Evolutionary conservation across 2,797 vertebrate species (phyloP).

Genomic region (Hippopotamyrus pictus): DNA sequence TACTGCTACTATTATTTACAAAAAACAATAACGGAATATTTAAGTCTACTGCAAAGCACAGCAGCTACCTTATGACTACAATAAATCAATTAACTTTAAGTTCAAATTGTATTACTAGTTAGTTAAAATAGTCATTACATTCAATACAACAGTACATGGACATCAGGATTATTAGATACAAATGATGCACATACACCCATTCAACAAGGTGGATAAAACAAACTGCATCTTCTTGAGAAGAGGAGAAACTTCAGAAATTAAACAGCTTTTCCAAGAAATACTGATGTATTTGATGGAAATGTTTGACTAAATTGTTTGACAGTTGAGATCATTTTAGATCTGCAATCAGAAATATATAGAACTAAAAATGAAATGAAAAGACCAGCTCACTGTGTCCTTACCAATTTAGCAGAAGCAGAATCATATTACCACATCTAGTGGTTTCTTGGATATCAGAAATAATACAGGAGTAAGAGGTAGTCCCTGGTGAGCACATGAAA

Average conservation of each 20-base stretch:
- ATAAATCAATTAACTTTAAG: not conserved
- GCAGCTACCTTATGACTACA: not conserved
- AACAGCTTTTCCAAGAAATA: not conserved
- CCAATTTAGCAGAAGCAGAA: not conserved
- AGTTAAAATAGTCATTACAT: not conserved
- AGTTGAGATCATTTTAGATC: not conserved
- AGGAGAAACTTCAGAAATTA: not conserved
- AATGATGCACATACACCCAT: not conserved
- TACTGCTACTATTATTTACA: not conserved
- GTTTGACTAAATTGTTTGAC: not conserved
- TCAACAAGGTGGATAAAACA: not conserved
- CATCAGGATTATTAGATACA: not conserved
- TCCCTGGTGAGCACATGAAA: not conserved
- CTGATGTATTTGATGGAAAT: not conserved
- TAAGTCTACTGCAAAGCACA: not conserved
- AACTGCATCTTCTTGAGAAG: not conserved
- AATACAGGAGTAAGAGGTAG: not conserved
- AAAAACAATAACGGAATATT: not conserved
- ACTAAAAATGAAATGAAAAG: not conserved
- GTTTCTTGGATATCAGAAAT: not conserved
- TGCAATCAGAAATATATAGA: not conserved
- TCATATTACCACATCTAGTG: not conserved
- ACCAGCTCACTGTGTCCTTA: not conserved
- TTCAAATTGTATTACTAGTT: not conserved
- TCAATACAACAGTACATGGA: not conserved